Evolutionary conservation across 2,888 invertebrate species (phyloP).

Genomic region (Nezara viridula): DNA sequence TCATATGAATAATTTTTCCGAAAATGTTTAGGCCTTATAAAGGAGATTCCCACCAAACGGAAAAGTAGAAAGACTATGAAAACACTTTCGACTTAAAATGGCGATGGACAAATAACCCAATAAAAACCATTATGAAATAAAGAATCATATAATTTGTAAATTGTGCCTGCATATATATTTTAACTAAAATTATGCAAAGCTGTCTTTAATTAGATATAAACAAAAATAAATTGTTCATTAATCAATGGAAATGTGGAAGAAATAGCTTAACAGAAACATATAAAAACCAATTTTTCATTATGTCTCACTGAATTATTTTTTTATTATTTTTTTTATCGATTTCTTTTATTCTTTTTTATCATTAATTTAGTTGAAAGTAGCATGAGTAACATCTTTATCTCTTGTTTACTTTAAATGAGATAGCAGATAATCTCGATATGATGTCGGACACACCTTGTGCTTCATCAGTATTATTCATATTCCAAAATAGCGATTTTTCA

Average conservation of each 20-base stretch:
- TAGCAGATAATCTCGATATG: conserved; percentile 41
- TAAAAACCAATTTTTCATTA: neutral
- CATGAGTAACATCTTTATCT: conserved; percentile 12
- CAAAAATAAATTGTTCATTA: too few relatives aligned
- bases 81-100: neutral
- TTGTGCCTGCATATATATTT: too few relatives aligned
- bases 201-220: too few relatives aligned
- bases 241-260: neutral
- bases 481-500: conserved; percentile 32
- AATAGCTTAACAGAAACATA: neutral
- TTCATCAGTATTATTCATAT: conserved; percentile 23
- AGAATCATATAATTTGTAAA: too few relatives aligned
- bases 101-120: neutral
- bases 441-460: conserved; percentile 9
- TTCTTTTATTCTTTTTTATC: too few relatives aligned
- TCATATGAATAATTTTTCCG: too few relatives aligned
- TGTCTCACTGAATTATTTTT: neutral
- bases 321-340: neutral
- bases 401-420: conserved; percentile 21
- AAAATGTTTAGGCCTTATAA: too few relatives aligned
- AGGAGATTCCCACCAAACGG: neutral
- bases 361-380: neutral
- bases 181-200: too few relatives aligned
- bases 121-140: too few relatives aligned
- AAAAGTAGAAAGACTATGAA: neutral